Evolutionary conservation across 37 sponge, comb jelly and placozoan genomes (phyloP), one percentile per base, ranked within the genome.

Genomic region (Agelas oroides): DNA sequence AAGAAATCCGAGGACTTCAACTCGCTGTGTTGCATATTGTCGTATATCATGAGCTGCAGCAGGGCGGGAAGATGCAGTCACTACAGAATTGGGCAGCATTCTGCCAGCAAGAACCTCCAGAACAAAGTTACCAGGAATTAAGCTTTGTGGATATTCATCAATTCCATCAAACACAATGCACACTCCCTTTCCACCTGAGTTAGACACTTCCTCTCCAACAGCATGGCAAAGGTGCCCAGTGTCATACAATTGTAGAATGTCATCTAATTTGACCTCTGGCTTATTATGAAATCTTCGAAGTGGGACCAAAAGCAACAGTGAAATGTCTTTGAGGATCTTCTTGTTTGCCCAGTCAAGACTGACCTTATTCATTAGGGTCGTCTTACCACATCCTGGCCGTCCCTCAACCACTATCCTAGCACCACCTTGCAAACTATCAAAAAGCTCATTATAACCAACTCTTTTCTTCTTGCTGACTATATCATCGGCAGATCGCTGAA

Each of bases 1-100:
- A 41, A 59, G n/a, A 78, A 78, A 78, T 60, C 78, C 78, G 60
- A 78, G 55, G 6, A 78, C 60, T 12, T 78, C 78, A n/a, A 78
- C 35, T 35, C 58, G 61, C 35, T 39, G 30, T 14, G 30, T n/a
- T 36, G 35, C 72, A 5, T 33, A 3, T n/a, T 78, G 19, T 32
- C 32, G 55, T 31, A 78, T 27, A 8, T 5, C 18, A 3, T 38
- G 14, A 52, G 81, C 36, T 16, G 68, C 69, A 80, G 33, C 34
- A 8, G 81, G 81, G n/a, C 81, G 67, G 17, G 81, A 80, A 39
- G 81, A 24, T 14, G 66, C 81, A 27, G 66, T 38, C 8, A 80
- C 69, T 18, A 65, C 31, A 11, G 81, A 59, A 58, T 66, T 41
- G 24, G 81, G 57, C 15, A 80, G 69, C 8, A 33, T 12, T 6